Conservation (phyloP, 2,888 invertebrate genomes). For the Mesopsocus fuscifrons region DNA sequence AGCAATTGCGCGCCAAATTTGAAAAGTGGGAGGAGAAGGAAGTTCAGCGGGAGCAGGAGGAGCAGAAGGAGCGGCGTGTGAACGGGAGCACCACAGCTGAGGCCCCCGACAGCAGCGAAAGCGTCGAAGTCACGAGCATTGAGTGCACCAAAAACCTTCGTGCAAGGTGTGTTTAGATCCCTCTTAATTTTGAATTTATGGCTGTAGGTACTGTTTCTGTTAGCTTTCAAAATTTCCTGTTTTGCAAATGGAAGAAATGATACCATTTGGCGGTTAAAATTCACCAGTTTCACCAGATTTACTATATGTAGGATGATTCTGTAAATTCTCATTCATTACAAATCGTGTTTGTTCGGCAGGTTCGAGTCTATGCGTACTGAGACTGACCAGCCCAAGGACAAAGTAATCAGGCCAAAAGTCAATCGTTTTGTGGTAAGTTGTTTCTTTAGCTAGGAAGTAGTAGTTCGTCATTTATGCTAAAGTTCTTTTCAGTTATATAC, state of each 20-base stretch:
- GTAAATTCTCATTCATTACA: too few relatives aligned
- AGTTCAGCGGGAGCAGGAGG: slow-evolving; percentile 37
- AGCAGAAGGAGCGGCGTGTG: slow-evolving; percentile 33
- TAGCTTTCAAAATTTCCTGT: too few relatives aligned
- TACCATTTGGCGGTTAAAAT: too few relatives aligned
- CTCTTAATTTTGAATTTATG: slow-evolving; percentile 9
- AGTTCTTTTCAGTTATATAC: too few relatives aligned
- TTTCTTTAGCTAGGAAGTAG: background rate
- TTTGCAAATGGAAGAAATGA: too few relatives aligned
- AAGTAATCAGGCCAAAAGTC: slow-evolving; percentile 44
- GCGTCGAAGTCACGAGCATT: slow-evolving; percentile 39
- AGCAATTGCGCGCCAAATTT: slow-evolving; percentile 68
- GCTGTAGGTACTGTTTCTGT: slow-evolving; percentile 4
- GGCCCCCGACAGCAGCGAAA: slow-evolving; percentile 26
- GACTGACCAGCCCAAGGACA: slow-evolving; percentile 27
- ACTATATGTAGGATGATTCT: too few relatives aligned
- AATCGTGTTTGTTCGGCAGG: too few relatives aligned
- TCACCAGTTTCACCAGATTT: too few relatives aligned
- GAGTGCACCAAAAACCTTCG: slow-evolving; percentile 58
- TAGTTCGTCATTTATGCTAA: background rate
- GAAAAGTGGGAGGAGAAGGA: slow-evolving; percentile 67
- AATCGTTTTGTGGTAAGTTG: slow-evolving; percentile 81
- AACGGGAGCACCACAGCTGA: slow-evolving; percentile 26
- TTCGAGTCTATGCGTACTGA: slow-evolving; percentile 65
- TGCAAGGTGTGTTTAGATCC: slow-evolving; percentile 35